Conservation (phyloP, 2,113 vertebrate genomes). For the Rhombomys opimus region DNA sequence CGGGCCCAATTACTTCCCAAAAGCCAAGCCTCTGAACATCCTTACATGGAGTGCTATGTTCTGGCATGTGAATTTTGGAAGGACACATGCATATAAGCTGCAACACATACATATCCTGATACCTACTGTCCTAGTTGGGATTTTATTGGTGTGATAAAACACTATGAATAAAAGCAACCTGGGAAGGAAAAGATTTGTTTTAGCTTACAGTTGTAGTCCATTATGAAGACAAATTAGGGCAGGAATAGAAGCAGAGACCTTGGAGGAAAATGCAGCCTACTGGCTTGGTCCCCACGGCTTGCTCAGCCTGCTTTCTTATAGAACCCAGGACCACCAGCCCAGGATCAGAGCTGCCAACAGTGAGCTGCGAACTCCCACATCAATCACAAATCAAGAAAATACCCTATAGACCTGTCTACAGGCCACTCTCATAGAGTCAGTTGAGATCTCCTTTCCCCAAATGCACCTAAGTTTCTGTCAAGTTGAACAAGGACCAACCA, state of each 20-base stretch:
- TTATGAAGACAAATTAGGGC: neutral
- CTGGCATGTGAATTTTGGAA: neutral
- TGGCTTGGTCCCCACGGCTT: neutral
- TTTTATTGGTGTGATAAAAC: neutral
- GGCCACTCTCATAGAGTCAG: neutral
- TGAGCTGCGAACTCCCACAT: neutral
- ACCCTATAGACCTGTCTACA: neutral
- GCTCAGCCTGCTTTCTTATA: neutral
- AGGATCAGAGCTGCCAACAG: neutral
- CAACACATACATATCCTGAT: neutral
- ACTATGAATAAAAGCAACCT: neutral
- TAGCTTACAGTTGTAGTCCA: neutral
- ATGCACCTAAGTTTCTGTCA: neutral
- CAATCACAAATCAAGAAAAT: neutral
- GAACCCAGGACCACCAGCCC: neutral
- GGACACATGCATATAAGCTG: neutral
- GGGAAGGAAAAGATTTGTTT: neutral
- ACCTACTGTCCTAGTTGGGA: neutral
- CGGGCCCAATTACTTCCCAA: neutral
- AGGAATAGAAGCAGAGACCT: neutral
- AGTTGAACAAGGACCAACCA: neutral
- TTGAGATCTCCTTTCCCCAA: neutral
- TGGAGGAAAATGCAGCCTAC: neutral
- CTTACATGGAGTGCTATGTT: neutral
- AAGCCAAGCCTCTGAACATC: neutral